phyloP scores from a whole-genome alignment of 2,888 invertebrate genomes.

The Crossocerus cetratus region DNA sequence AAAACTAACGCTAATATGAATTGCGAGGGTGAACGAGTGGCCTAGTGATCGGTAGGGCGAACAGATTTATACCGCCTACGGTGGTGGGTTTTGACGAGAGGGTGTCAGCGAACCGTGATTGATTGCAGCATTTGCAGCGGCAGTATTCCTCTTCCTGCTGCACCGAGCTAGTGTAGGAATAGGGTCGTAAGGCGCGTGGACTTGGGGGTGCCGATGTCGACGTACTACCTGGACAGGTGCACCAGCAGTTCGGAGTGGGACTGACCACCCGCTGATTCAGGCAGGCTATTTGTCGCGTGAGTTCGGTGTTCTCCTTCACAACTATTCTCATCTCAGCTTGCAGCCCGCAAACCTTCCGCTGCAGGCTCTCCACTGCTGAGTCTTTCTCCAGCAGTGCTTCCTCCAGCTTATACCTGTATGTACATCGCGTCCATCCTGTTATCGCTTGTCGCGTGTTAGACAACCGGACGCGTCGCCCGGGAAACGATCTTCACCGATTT shows the following conservation, averaged over 20 bases:
- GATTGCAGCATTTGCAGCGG: conserved; percentile 55
- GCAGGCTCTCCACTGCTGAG: conserved; percentile 81
- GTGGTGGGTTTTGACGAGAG: conserved; percentile 40
- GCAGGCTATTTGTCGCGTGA: conserved; percentile 79
- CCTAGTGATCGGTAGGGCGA: neutral
- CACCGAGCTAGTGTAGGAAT: conserved; percentile 43
- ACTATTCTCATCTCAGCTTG: conserved; percentile 83
- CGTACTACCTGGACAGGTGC: conserved; percentile 48
- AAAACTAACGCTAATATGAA: no score
- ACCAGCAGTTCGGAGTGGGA: conserved; percentile 54
- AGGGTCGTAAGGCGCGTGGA: conserved; percentile 35
- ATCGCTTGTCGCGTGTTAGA: conserved; percentile 1
- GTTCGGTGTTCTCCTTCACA: conserved; percentile 80
- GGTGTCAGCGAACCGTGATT: conserved; percentile 39
- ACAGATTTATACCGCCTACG: conserved; percentile 45
- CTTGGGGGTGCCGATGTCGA: conserved; percentile 33
- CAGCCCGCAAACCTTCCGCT: conserved; percentile 81
- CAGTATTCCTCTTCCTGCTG: conserved; percentile 55
- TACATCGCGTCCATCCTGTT: neutral
- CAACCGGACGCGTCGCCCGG: conserved; percentile 30
- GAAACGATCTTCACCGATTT: conserved; percentile 27
- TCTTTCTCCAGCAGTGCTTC: conserved; percentile 83
- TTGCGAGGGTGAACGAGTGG: no score
- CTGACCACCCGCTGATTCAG: conserved; percentile 56
- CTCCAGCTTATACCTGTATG: conserved; percentile 81